These are phyloP conservation scores for Oscheius sp. DNA, from an alignment of 1,140 invertebrate genomes.

Conservation along the genomic window DNA sequence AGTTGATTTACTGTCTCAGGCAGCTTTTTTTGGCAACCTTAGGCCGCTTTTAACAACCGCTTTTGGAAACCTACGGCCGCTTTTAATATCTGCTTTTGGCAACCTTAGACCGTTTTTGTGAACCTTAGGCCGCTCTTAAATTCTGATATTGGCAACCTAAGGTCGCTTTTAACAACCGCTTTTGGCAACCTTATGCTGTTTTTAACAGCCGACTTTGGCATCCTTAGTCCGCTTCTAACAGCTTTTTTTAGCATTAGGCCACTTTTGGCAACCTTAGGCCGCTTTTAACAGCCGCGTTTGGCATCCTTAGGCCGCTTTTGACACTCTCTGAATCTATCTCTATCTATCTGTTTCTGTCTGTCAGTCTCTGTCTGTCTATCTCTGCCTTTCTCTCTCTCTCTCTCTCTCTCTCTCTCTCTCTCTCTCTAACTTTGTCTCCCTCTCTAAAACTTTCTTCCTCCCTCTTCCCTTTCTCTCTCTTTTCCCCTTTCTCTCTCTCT, in stretches of 20 bases:
- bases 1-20: no score
- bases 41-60: no score
- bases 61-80: no score
- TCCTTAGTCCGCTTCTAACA: background rate
- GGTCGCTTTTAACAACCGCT: no score
- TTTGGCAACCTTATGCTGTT: background rate
- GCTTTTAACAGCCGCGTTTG: background rate
- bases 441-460: background rate
- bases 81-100: no score
- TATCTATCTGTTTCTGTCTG: background rate
- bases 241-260: no score
- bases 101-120: no score
- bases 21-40: no score
- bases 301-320: background rate
- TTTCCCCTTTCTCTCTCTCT: background rate
- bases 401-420: background rate
- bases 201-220: background rate
- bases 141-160: no score
- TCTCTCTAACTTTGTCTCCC: background rate
- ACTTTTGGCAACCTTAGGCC: background rate
- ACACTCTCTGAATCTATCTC: background rate
- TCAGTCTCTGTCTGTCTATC: background rate
- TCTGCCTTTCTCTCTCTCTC: background rate
- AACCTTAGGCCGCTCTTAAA: no score
- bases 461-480: background rate